Evolutionary conservation across 2,797 vertebrate genomes (phyloP), one percentile per base, ranked within the genome.

Genomic region (Bufotes viridis): DNA sequence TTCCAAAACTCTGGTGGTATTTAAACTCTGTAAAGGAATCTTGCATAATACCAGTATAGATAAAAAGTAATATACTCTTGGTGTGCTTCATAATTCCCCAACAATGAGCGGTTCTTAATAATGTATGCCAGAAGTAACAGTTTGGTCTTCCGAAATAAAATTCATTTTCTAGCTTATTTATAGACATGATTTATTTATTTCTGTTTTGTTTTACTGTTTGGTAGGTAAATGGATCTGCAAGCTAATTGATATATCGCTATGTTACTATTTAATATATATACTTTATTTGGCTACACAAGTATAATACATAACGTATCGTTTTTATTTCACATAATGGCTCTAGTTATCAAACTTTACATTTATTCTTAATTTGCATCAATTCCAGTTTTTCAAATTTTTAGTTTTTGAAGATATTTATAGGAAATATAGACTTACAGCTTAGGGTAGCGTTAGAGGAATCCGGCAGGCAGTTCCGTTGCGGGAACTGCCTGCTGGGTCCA

Each of bases 1-100:
- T 85, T 89, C 88, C 60, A 82, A 78, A 78, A 80, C 65, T 65
- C 83, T 89, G 84, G 84, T 89, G 78, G 70, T 85, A 61, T 75
- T 86, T 89, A 89, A 78, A 78, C 29, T 26, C 72, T 24, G 26
- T 49, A 51, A 78, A 82, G 83, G 34, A 79, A 22, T 29, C n/a
- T 76, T 89, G 69, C 29, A 82, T 86, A 86, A 89, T 82, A 82
- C 72, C 34, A 82, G 53, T 86, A 78, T 42, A 83, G 88, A 86
- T 89, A 83, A 86, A 89, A 89, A 55, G 58, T 49, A 89, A 89
- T 76, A 67, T 81, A 58, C 60, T 76, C 53, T 79, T 63, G 42
- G 69, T 89, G 78, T 76, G 82, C 58, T 72, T 72, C 51, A 63
- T 88, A 88, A 88, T 84, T 49, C 82, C 29, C 57, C 57, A 53